Conservation (phyloP, 1,140 invertebrate species). For the Drosophila asahinai region DNA sequence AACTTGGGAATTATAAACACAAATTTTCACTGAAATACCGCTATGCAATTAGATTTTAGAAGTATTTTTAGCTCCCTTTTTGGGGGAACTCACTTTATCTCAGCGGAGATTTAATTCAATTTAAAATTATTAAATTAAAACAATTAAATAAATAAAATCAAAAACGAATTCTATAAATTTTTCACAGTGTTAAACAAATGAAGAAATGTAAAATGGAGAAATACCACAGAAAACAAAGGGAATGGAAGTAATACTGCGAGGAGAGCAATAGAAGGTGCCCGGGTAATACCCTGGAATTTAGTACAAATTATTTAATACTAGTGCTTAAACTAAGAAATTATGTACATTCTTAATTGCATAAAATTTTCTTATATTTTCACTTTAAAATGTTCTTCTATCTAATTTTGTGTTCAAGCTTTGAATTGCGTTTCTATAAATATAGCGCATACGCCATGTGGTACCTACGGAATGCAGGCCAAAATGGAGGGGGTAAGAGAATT, state of each 20-base stretch:
- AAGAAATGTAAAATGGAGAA: neutral
- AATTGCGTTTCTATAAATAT: neutral
- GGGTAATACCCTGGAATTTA: neutral
- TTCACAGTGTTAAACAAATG: neutral
- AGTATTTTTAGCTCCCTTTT: neutral
- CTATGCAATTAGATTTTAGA: neutral
- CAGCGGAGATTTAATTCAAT: neutral
- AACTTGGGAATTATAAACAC: neutral
- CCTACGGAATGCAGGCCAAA: neutral
- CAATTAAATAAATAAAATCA: too few relatives aligned
- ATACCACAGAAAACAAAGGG: slow-evolving; percentile 3
- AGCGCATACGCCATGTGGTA: slow-evolving; percentile 20
- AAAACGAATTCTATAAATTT: neutral
- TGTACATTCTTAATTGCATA: too few relatives aligned
- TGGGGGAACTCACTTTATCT: too few relatives aligned
- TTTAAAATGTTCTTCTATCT: too few relatives aligned
- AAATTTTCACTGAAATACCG: too few relatives aligned
- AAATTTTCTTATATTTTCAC: neutral
- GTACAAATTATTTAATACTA: too few relatives aligned
- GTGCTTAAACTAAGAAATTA: too few relatives aligned
- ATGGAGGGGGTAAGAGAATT: neutral
- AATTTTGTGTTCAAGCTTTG: neutral
- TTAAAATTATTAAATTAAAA: neutral
- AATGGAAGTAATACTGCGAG: neutral
- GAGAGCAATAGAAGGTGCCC: neutral